A percentile compares a stretch with the other conserved stretches of the same genome.
Evolutionary conservation across 2,888 invertebrate species (phyloP).

Genomic region (Belgica antarctica): DNA sequence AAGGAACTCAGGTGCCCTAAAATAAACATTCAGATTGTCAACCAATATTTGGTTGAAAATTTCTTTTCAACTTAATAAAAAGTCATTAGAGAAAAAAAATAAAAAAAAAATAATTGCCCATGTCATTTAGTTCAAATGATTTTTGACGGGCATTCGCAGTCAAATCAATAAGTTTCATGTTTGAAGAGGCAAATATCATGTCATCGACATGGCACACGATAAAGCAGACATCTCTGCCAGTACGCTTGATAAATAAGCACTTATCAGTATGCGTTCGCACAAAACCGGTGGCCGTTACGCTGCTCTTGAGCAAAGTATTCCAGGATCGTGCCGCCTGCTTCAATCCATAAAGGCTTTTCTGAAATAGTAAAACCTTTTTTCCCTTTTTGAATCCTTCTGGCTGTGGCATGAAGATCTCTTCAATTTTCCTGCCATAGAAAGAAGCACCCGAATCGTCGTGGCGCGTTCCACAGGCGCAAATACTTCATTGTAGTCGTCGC

Average conservation of each 20-base stretch:
- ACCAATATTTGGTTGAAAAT: no score
- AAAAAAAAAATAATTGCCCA: no score
- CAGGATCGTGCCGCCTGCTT: slow-evolving; percentile 46
- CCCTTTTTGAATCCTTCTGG: slow-evolving; percentile 43
- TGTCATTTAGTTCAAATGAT: neutral
- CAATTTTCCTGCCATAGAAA: slow-evolving; percentile 36
- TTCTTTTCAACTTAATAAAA: no score
- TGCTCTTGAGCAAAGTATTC: no score
- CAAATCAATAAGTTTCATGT: neutral
- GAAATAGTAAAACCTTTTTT: slow-evolving; percentile 46
- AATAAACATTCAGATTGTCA: no score
- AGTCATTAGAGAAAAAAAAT: no score
- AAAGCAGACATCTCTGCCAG: neutral
- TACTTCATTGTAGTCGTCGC: slow-evolving; percentile 48
- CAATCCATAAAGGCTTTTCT: slow-evolving; percentile 47
- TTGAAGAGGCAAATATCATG: neutral
- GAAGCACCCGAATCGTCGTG: neutral
- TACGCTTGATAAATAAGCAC: neutral
- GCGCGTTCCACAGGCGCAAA: slow-evolving; percentile 49
- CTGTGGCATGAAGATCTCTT: slow-evolving; percentile 46
- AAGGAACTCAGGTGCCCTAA: no score
- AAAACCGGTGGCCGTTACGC: no score
- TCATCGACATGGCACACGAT: neutral
- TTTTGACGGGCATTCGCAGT: neutral
- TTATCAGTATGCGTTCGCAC: no score